phyloP scores from a whole-genome alignment of 2,888 invertebrate species.

The Cryptophagus acutangulus region DNA sequence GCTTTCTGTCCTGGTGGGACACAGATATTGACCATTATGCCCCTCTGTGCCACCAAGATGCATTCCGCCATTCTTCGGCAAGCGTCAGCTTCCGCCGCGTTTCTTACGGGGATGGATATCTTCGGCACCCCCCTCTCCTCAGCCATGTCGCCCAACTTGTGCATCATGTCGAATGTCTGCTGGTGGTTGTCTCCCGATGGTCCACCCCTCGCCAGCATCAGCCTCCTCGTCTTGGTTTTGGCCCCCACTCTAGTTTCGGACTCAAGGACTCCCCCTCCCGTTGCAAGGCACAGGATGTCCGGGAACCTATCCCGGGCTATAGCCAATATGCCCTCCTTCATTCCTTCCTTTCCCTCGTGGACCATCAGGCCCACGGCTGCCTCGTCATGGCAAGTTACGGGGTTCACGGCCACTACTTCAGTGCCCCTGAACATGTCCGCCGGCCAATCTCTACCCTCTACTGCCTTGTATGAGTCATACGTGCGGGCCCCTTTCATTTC shows the following conservation, averaged over 20 bases:
- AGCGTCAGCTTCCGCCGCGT: no score
- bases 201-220: no score
- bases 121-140: no score
- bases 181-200: no score
- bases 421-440: not conserved
- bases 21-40: no score
- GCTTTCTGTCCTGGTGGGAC: no score
- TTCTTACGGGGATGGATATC: no score
- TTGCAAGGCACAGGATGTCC: not conserved
- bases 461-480: not conserved
- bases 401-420: not conserved
- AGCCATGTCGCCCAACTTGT: no score
- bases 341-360: not conserved
- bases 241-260: not conserved
- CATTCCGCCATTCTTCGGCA: no score
- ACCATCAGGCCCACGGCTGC: not conserved
- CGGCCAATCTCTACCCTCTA: not conserved
- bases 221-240: no score
- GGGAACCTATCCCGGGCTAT: not conserved
- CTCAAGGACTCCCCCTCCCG: slow-evolving; percentile 1
- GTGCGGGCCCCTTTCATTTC: not conserved
- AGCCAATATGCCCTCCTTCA: not conserved
- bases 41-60: no score
- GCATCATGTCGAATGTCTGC: no score
- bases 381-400: not conserved